Conservation (phyloP, 2,797 vertebrate species). For the Danio kyathit region DNA sequence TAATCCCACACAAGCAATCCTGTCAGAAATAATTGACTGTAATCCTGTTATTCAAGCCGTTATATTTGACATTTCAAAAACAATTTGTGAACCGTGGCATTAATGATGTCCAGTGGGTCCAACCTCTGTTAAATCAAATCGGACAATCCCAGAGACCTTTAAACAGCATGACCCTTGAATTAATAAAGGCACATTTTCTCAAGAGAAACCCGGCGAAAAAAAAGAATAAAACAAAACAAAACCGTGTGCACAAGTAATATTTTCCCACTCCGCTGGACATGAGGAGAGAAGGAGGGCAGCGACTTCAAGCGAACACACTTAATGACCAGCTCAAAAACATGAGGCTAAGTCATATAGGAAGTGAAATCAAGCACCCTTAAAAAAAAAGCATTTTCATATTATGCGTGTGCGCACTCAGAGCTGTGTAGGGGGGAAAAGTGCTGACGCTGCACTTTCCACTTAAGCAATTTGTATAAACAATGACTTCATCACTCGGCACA, state of each 20-base stretch:
- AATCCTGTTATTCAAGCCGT: slow-evolving; percentile 72
- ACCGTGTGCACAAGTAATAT: slow-evolving; percentile 21
- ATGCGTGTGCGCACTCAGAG: slow-evolving; percentile 32
- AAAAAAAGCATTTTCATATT: slow-evolving; percentile 33
- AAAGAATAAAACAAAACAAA: background rate
- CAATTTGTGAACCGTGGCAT: slow-evolving; percentile 75
- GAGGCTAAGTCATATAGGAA: slow-evolving; percentile 34
- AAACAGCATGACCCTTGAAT: slow-evolving; percentile 67
- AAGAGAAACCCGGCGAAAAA: slow-evolving; percentile 37
- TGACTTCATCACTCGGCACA: slow-evolving; percentile 44
- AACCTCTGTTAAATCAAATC: slow-evolving; percentile 67
- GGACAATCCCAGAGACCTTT: slow-evolving; percentile 70
- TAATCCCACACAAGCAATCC: slow-evolving; percentile 65
- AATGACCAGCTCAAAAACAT: slow-evolving; percentile 29
- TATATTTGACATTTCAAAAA: slow-evolving; percentile 74
- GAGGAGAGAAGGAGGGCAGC: slow-evolving; percentile 22
- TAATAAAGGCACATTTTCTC: slow-evolving; percentile 63
- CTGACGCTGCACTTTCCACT: slow-evolving; percentile 50
- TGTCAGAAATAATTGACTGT: slow-evolving; percentile 71
- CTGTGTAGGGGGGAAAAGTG: slow-evolving; percentile 34
- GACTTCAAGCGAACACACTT: slow-evolving; percentile 26
- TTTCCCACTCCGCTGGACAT: slow-evolving; percentile 5
- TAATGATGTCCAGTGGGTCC: slow-evolving; percentile 67
- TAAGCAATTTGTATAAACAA: slow-evolving; percentile 47
- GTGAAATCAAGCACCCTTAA: slow-evolving; percentile 13